A percentile compares a stretch with the other conserved stretches of the same genome.
Evolutionary conservation across 2,113 vertebrate species (phyloP).

Genomic region (Tachuris rubrigastra): DNA sequence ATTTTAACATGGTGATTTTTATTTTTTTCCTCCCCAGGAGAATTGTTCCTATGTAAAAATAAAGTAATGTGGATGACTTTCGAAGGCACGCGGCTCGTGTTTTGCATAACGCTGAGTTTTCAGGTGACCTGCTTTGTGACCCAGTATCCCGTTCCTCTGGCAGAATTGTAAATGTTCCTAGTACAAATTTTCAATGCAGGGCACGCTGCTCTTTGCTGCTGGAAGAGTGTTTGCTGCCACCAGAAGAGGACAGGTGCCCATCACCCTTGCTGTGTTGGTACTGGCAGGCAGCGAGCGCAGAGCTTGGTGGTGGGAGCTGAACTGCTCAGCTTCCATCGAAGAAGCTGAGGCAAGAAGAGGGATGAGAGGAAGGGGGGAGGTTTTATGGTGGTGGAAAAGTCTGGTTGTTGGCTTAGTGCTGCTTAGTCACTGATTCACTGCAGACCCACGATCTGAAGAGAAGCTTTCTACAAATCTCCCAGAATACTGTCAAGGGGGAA

Average conservation of each 20-base stretch:
- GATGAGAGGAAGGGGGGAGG: not conserved
- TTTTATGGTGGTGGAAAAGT: not conserved
- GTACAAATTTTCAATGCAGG: not conserved
- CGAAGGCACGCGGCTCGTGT: not conserved
- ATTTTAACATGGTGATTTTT: not conserved
- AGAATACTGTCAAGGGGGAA: not conserved
- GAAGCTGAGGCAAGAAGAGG: not conserved
- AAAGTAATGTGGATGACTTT: conserved; percentile 46
- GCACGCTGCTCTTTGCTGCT: not conserved
- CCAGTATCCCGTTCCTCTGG: not conserved
- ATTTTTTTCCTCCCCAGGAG: not conserved
- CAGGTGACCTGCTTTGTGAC: conserved; percentile 62
- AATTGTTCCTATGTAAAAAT: conserved; percentile 23
- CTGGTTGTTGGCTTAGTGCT: not conserved
- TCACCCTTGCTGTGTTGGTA: not conserved
- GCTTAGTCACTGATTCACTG: not conserved
- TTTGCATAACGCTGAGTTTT: conserved; percentile 70
- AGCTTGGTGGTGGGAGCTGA: not conserved
- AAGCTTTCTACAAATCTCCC: not conserved
- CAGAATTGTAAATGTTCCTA: not conserved
- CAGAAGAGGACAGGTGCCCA: not conserved
- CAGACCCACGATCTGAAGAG: not conserved
- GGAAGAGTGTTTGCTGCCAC: not conserved
- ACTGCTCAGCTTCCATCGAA: not conserved
- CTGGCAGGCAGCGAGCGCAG: not conserved